These are phyloP conservation scores for Cotesia congregata DNA, from an alignment of 2,888 invertebrate species.

Conservation along the genomic window DNA sequence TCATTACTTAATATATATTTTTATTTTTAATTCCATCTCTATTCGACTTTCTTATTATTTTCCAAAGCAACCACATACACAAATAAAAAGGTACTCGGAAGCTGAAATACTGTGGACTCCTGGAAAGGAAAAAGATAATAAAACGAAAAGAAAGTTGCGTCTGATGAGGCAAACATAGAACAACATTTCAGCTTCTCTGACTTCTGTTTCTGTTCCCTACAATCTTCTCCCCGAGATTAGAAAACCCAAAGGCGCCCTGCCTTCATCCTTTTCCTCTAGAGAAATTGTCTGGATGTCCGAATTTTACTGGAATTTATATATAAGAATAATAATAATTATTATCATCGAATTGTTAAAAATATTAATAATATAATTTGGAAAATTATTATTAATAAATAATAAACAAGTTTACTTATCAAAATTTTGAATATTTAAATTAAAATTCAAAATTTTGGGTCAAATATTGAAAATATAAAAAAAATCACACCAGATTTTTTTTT, in stretches of 20 bases:
- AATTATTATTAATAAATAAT: too few relatives aligned
- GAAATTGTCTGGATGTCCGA: neutral
- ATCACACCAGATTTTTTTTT: too few relatives aligned
- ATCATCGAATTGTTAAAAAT: too few relatives aligned
- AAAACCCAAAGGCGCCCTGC: slow-evolving; percentile 3
- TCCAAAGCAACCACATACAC: neutral
- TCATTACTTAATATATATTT: neutral
- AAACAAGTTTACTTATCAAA: too few relatives aligned
- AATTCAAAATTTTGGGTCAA: too few relatives aligned
- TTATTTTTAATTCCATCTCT: neutral
- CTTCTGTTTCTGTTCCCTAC: neutral
- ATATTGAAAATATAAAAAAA: too few relatives aligned
- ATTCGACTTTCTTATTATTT: neutral
- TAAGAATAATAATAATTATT: too few relatives aligned
- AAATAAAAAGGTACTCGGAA: neutral
- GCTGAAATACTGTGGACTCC: neutral
- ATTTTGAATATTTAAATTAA: too few relatives aligned
- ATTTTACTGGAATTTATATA: too few relatives aligned
- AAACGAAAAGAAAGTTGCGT: neutral
- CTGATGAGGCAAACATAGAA: slow-evolving; percentile 4
- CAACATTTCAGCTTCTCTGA: slow-evolving; percentile 11
- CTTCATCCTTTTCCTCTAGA: neutral
- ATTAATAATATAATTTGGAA: too few relatives aligned
- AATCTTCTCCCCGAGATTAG: slow-evolving; percentile 14
- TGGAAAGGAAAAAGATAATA: neutral